These are phyloP conservation scores for Pampusana beccarii DNA, from an alignment of 2,113 vertebrate species.

Conservation along the genomic window DNA sequence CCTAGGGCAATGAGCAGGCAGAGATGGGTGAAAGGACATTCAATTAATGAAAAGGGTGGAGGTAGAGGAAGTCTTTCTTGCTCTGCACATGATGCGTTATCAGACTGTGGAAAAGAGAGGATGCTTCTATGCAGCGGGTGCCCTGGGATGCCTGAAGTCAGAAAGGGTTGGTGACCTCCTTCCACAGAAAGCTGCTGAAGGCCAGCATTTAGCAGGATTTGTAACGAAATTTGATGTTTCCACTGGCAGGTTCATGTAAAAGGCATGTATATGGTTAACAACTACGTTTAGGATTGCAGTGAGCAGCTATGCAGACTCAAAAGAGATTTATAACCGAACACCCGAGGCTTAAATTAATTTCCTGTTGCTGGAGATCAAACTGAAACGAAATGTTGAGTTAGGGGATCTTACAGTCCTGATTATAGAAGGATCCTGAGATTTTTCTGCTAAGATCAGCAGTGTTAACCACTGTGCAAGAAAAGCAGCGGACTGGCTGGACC, in stretches of 20 bases:
- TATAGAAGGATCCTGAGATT: background rate
- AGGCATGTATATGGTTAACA: background rate
- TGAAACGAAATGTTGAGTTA: background rate
- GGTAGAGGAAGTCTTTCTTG: background rate
- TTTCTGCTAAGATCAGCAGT: background rate
- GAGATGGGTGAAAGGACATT: background rate
- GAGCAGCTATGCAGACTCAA: background rate
- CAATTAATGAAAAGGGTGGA: background rate
- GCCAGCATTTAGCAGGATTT: background rate
- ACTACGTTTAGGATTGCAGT: background rate
- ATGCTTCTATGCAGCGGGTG: background rate
- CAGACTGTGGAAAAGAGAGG: background rate
- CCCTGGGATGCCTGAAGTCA: background rate
- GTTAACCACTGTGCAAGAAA: background rate
- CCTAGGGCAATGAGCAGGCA: background rate
- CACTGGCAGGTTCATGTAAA: background rate
- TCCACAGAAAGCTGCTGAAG: background rate
- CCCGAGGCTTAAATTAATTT: background rate
- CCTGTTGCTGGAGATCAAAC: background rate
- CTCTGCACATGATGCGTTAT: background rate
- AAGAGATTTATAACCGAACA: background rate
- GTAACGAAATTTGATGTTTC: background rate
- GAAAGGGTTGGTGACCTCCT: background rate
- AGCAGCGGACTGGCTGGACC: background rate
- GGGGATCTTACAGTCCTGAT: background rate